phyloP scores from a whole-genome alignment of 2,113 vertebrate genomes.

The Megaceryle maxima region DNA sequence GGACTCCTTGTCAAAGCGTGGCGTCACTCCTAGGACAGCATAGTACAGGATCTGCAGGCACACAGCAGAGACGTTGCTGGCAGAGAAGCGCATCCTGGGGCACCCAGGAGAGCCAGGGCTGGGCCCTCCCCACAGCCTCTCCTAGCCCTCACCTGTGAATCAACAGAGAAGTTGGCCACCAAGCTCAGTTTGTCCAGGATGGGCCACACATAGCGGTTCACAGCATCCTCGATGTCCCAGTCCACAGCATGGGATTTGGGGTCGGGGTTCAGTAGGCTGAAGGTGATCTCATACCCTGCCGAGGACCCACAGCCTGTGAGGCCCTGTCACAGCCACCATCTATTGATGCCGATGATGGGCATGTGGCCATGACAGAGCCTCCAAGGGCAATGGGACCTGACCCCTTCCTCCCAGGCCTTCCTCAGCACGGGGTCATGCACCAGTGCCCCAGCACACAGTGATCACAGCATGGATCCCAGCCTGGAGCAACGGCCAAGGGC shows the following conservation, averaged over 20 bases:
- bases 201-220: slow-evolving; percentile 84
- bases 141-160: slow-evolving; percentile 86
- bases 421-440: fast-evolving
- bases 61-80: not conserved
- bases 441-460: not conserved
- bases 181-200: slow-evolving; percentile 84
- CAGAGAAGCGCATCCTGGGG: fast-evolving
- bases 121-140: not conserved
- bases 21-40: slow-evolving; percentile 88
- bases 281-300: slow-evolving; percentile 94
- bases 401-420: not conserved
- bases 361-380: not conserved
- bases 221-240: slow-evolving; percentile 91
- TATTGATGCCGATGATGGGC: fast-evolving
- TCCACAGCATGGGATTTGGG: slow-evolving; percentile 87
- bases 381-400: not conserved
- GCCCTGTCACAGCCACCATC: not conserved
- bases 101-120: not conserved
- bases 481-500: not conserved
- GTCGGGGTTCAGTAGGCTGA: slow-evolving; percentile 94
- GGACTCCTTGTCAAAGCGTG: slow-evolving; percentile 84
- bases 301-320: not conserved
- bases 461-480: fast-evolving
- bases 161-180: slow-evolving; percentile 92
- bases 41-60: slow-evolving; percentile 88